Evolutionary conservation across 2,113 vertebrate genomes (phyloP).

Genomic region (Marmota flaviventris): DNA sequence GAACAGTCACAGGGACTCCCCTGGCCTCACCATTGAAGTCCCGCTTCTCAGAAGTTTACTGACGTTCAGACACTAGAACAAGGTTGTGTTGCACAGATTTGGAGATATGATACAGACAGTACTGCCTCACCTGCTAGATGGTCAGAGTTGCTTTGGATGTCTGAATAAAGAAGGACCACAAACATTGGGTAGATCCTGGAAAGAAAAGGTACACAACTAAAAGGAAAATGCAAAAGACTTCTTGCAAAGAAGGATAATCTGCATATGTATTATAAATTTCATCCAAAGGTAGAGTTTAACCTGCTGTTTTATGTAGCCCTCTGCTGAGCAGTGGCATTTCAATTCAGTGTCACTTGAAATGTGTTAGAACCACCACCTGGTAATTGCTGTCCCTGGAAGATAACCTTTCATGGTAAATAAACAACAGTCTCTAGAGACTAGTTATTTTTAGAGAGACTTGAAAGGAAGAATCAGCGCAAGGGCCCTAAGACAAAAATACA

Average conservation of each 20-base stretch:
- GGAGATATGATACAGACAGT: not conserved
- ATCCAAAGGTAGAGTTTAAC: not conserved
- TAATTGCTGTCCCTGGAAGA: not conserved
- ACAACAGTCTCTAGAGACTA: not conserved
- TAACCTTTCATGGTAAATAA: not conserved
- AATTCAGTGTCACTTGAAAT: not conserved
- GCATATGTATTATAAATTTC: not conserved
- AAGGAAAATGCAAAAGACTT: not conserved
- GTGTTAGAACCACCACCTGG: not conserved
- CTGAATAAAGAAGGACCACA: not conserved
- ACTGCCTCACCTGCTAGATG: not conserved
- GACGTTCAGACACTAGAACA: not conserved
- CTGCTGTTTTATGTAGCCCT: not conserved
- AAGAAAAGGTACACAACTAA: not conserved
- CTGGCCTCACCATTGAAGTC: not conserved
- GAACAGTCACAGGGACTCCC: not conserved
- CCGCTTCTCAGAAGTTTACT: not conserved
- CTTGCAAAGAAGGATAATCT: not conserved
- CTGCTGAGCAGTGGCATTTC: not conserved
- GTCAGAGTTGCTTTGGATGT: not conserved
- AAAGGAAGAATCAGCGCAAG: not conserved
- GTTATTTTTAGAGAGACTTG: constrained; percentile 21
- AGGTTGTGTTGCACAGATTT: not conserved
- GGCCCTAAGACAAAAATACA: not conserved
- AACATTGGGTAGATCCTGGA: not conserved